Evolutionary conservation across 1,140 invertebrate species (phyloP), one percentile per base, ranked within the genome.

Genomic region (Eupeodes corollae): DNA sequence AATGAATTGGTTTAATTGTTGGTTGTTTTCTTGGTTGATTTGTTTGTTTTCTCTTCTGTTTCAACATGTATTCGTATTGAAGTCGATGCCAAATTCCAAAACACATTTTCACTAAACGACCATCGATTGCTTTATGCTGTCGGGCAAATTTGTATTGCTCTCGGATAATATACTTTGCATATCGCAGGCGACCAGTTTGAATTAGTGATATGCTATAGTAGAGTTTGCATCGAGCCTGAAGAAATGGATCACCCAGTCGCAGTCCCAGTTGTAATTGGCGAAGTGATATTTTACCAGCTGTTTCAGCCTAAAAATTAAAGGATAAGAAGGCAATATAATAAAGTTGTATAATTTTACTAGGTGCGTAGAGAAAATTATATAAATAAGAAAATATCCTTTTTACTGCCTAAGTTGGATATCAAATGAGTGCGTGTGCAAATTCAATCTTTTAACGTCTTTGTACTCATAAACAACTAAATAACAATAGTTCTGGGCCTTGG

Each of bases 191-290:
- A 5, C 82, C 81, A 52, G 78, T 79, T 70, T 97, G 92, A 44
- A 94, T 81, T 15, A 91, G 71, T 67, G 90, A 92, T 45, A 94
- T 74, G n/a, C 87, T 83, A 54, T 81, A 78, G 67, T 89, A 97
- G 0, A 97, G 70, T 54, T 78, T 79, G 66, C 91, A 95, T 32
- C 88, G 75, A 6, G 85, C 76, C 34, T 83, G 77, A 45, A 88
- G 68, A 31, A 78, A 71, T 1, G 90, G 86, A 76, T 95, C 88
- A 6, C 83, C 86, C 16, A 93, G 68, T 55, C 82, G 74, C 19
- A 84, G 56, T 3, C 91, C 89, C 31, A 95, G 71, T 56, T 76
- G 74, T 45, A 93, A 76, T 66, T 97, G 92, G 53, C 82, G 70
- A 12, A 82, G 13, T 6, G 91, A 94, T 61, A 94, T 92, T 68